Conservation (phyloP, 2,113 vertebrate species). For the Echinops telfairi region DNA sequence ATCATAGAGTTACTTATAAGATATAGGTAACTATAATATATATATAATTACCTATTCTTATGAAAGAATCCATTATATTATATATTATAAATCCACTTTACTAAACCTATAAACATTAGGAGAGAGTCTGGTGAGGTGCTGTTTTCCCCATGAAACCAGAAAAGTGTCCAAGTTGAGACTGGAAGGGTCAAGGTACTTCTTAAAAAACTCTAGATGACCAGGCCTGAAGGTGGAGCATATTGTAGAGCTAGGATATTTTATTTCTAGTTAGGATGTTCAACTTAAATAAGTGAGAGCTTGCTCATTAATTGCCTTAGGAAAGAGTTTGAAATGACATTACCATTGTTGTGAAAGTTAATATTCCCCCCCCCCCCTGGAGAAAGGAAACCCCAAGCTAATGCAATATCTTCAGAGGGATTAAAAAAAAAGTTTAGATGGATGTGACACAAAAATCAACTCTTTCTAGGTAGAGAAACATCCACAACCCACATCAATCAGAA, state of each 20-base stretch:
- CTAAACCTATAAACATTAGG: neutral
- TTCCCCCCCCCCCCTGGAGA: neutral
- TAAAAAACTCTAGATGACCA: neutral
- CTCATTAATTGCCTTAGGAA: neutral
- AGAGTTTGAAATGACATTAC: neutral
- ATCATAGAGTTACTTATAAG: too few relatives aligned
- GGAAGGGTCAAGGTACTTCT: neutral
- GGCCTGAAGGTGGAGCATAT: neutral
- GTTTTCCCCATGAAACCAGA: neutral
- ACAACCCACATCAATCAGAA: neutral
- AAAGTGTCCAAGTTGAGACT: neutral
- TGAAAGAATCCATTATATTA: too few relatives aligned
- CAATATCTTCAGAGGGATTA: neutral
- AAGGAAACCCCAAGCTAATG: neutral
- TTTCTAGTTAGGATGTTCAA: neutral
- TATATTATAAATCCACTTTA: neutral
- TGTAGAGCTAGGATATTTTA: neutral
- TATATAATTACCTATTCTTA: neutral
- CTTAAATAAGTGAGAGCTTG: neutral
- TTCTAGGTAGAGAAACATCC: neutral
- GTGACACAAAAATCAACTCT: neutral
- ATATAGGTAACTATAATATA: too few relatives aligned
- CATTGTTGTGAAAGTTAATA: neutral
- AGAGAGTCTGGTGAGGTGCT: neutral
- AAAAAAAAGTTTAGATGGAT: neutral